phyloP scores from a whole-genome alignment of 2,797 vertebrate species.

The Pangasius sanitwongsei region DNA sequence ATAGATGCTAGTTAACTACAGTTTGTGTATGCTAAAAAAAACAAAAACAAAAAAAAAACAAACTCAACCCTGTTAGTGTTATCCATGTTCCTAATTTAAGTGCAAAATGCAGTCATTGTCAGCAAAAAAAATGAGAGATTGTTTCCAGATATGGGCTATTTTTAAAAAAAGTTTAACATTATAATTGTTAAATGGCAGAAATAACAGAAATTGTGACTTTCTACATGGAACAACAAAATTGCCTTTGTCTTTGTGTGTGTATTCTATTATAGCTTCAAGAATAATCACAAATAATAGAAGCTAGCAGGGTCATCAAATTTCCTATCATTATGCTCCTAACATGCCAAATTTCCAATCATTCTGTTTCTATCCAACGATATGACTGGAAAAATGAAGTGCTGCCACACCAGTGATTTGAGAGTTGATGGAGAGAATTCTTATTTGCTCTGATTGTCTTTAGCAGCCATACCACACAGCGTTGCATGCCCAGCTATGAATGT shows the following conservation, averaged over 20 bases:
- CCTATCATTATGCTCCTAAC: conserved; percentile 7
- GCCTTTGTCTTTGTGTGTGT: neutral
- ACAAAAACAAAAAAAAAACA: neutral
- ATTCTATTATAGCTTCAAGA: neutral
- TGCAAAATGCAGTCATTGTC: neutral
- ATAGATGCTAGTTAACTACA: neutral
- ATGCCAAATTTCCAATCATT: neutral
- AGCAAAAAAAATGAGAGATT: neutral
- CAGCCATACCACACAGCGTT: neutral
- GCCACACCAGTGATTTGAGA: neutral
- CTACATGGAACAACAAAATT: neutral
- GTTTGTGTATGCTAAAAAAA: too few relatives aligned
- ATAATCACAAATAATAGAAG: conserved; percentile 16
- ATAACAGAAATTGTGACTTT: neutral
- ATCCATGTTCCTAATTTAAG: neutral
- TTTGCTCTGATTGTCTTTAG: neutral
- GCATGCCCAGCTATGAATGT: neutral
- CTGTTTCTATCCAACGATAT: neutral
- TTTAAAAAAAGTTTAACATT: neutral
- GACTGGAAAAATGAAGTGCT: neutral
- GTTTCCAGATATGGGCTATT: neutral
- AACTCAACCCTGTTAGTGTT: neutral
- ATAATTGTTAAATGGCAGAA: neutral
- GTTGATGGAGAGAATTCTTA: neutral
- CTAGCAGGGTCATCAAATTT: conserved; percentile 15